A percentile compares a stretch with the other conserved stretches of the same genome.
These are phyloP conservation scores for Sakesphorus luctuosus DNA, from an alignment of 2,113 vertebrate genomes.

Conservation along the genomic window DNA sequence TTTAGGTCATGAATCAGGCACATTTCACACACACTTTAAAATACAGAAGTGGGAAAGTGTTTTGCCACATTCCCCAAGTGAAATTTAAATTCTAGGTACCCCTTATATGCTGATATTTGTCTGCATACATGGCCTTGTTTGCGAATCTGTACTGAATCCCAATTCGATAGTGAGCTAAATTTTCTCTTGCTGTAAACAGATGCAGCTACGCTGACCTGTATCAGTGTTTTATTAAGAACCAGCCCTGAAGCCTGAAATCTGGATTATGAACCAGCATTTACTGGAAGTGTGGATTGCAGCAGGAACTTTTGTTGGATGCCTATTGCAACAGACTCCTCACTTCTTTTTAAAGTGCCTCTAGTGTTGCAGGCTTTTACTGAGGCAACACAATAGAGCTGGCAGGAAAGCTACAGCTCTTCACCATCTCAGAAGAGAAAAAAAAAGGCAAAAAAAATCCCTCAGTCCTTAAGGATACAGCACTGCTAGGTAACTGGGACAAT, in stretches of 20 bases:
- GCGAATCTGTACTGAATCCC: neutral
- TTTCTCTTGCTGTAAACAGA: neutral
- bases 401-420: constrained; percentile 32
- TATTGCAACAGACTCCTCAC: constrained; percentile 33
- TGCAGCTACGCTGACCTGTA: constrained; percentile 8
- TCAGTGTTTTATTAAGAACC: neutral
- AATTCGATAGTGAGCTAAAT: neutral
- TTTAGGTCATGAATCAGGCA: neutral
- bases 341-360: constrained; percentile 40
- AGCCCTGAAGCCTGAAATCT: constrained; percentile 29
- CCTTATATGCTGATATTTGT: neutral
- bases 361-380: constrained; percentile 24
- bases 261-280: constrained; percentile 35
- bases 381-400: constrained; percentile 40
- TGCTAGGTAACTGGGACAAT: constrained; percentile 42
- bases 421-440: neutral
- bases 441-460: neutral
- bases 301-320: constrained; percentile 43
- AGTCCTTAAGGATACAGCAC: constrained; percentile 27
- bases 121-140: neutral
- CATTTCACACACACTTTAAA: neutral
- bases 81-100: neutral
- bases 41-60: neutral
- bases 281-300: constrained; percentile 13
- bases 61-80: neutral